Base-by-base conservation (phyloP, 2,797 vertebrate species). In the Naso thynnoides region DNA sequence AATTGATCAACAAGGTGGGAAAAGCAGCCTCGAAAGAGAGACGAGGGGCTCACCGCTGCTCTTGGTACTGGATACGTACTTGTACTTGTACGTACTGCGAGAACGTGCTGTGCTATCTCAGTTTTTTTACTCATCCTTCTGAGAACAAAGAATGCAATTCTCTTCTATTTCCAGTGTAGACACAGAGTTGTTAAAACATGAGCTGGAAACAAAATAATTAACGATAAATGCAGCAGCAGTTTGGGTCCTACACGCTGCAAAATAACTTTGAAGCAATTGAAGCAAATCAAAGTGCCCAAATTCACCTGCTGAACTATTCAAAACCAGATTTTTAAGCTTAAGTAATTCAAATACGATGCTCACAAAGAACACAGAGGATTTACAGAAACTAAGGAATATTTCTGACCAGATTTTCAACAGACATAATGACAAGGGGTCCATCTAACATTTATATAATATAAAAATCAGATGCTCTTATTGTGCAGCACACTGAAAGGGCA, bases 1-100 rank as follows among this genome's bases (percentile, higher is more conserved):
- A 84, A 87, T 52, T 74, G 53, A 86, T 82, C 39, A 39, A 72
- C 65, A 56, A 39, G 41, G 53, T 63, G 68, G 42, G 44, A 70
- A 39, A 77, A 57, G 42, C 21, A 47, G 16, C 62, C 3, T 8
- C 0, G 29, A 3, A 15, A 38, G 58, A 67, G 50, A 58, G 58
- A 16, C 39, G 38, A 6, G 8, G 18, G 27, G 3, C 18, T 27
- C 47, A 5, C 4, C 10, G 5, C 27, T 1, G 10, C 50, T 48
- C 21, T 33, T 31, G 4, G 23, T 21, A 6, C 31, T 24, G 18
- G 27, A 53, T 23, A n/a, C 16, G 27, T 39, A n/a, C 19, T 1
- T 33, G 21, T 38, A 5, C 2, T 16, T 19, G 33, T 31, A 50
- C 50, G 1, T 48, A 49, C 27, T 6, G 27, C 33, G 47, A 14